These are phyloP conservation scores for Coranthus polyacanthus DNA, from an alignment of 2,797 vertebrate species.

Conservation along the genomic window DNA sequence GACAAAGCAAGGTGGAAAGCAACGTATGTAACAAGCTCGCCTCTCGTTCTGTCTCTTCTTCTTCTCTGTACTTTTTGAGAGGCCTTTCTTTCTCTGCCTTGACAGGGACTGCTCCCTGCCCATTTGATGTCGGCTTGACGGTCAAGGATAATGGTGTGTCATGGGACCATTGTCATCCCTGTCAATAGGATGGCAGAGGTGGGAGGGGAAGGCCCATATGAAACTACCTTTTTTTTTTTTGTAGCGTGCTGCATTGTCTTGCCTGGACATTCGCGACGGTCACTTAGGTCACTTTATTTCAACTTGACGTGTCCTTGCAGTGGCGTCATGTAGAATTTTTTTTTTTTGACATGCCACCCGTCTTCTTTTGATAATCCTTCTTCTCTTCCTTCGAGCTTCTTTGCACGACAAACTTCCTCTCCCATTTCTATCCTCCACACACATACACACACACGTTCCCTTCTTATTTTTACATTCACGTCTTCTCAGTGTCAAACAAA, in stretches of 20 bases:
- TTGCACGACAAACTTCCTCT: slow-evolving; percentile 61
- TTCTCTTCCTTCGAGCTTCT: slow-evolving; percentile 35
- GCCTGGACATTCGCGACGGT: slow-evolving; percentile 77
- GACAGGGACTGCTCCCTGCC: slow-evolving; percentile 92
- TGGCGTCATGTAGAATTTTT: slow-evolving; percentile 80
- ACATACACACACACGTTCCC: slow-evolving; percentile 21
- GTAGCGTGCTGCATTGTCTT: slow-evolving; percentile 40
- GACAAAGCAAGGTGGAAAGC: slow-evolving; percentile 93
- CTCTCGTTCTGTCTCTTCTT: slow-evolving; percentile 19
- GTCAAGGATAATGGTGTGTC: slow-evolving; percentile 99
- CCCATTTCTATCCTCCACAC: slow-evolving; percentile 22
- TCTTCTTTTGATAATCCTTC: slow-evolving; percentile 67
- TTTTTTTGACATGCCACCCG: slow-evolving; percentile 84
- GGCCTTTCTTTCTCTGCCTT: slow-evolving; percentile 81
- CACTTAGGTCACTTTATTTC: slow-evolving; percentile 89
- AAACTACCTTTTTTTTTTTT: slow-evolving; percentile 68
- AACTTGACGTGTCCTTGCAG: slow-evolving; percentile 89
- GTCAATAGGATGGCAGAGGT: slow-evolving; percentile 92
- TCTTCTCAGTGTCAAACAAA: slow-evolving; percentile 89
- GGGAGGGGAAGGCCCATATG: slow-evolving; percentile 41
- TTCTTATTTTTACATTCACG: slow-evolving; percentile 73
- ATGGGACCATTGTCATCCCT: slow-evolving; percentile 98
- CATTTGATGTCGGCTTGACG: slow-evolving; percentile 96
- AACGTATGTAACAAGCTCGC: slow-evolving; percentile 89
- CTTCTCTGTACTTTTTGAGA: slow-evolving; percentile 76